These are phyloP conservation scores for Diplolepis rosae DNA, from an alignment of 2,888 invertebrate species.

Conservation along the genomic window DNA sequence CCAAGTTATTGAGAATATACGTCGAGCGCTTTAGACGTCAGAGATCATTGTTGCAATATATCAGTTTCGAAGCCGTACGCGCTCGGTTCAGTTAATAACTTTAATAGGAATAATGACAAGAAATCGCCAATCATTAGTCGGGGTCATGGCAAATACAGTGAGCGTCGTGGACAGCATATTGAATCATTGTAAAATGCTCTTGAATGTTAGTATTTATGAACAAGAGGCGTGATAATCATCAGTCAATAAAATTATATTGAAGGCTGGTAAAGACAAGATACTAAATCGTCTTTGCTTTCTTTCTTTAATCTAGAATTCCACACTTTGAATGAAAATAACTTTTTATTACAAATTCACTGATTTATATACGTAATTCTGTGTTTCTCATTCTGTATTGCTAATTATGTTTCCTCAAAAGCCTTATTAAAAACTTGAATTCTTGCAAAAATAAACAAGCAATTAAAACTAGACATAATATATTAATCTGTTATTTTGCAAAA, in stretches of 20 bases:
- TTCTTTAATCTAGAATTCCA: not conserved
- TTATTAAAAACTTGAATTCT: too few species aligned
- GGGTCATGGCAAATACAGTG: slow-evolving; percentile 5
- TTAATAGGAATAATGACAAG: slow-evolving; percentile 11
- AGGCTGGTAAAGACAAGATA: not conserved
- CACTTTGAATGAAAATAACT: slow-evolving; percentile 1
- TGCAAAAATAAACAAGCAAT: too few species aligned
- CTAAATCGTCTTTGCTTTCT: not conserved
- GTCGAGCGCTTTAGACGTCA: not conserved
- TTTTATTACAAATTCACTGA: too few species aligned
- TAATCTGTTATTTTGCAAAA: too few species aligned
- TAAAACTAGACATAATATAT: too few species aligned
- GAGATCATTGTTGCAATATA: not conserved
- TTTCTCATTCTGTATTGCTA: too few species aligned
- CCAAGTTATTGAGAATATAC: not conserved
- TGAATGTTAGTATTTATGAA: slow-evolving; percentile 11
- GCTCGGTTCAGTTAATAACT: slow-evolving; percentile 1
- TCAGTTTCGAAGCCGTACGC: not conserved
- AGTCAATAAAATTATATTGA: not conserved
- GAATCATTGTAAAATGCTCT: slow-evolving; percentile 13
- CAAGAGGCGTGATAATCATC: slow-evolving; percentile 1
- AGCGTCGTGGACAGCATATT: not conserved
- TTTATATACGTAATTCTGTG: too few species aligned
- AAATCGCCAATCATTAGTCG: slow-evolving; percentile 9
- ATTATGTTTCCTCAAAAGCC: too few species aligned